Evolutionary conservation across 2,888 invertebrate species (phyloP), one percentile per base, ranked within the genome.

Genomic region (Andrena flavipes): DNA sequence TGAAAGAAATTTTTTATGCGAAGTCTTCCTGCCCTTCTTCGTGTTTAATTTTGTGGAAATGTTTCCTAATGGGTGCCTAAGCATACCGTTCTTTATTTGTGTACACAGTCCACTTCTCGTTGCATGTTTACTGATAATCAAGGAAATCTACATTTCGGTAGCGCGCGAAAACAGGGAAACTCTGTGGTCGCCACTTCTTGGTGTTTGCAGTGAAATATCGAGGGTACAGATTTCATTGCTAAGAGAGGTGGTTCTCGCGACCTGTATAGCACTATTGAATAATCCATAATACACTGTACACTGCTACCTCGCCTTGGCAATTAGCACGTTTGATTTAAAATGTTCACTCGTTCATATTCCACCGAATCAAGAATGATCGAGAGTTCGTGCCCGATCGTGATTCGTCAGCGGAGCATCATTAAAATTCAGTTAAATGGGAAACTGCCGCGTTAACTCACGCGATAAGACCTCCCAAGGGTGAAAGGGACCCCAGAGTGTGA

Each of bases 401-500:
- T 64, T 78, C 80, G 79, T 73, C 65, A n/a, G 23, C 7, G 8
- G 42, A 33, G 16, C 23, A 23, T 33, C 69, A 68, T 75, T 74
- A 81, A 80, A 78, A 74, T 54, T 72, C 70, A 20, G 80, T 75
- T 81, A 80, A 82, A 56, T 79, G 74, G 56, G 33, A 76, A 69
- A 75, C 26, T 51, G 30, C 20, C 30, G 74, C 42, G 60, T 76
- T 68, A 64, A 69, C 26, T 51, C 51, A 69, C 59, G 68, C 69
- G 71, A 69, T 73, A 64, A 77, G 76, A 54, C 63, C n/a, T 42
- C 60, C 48, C 26, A 76, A 72, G 76, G 80, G 56, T 59, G 67
- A 77, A 82, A 80, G 81, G 71, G 71, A 64, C 68, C 68, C 26
- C 23, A 56, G 29, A 79, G 83, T 87, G 87, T 87, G 82, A 87